These are phyloP conservation scores for Picus viridis DNA, from an alignment of 2,797 vertebrate species.

Conservation along the genomic window DNA sequence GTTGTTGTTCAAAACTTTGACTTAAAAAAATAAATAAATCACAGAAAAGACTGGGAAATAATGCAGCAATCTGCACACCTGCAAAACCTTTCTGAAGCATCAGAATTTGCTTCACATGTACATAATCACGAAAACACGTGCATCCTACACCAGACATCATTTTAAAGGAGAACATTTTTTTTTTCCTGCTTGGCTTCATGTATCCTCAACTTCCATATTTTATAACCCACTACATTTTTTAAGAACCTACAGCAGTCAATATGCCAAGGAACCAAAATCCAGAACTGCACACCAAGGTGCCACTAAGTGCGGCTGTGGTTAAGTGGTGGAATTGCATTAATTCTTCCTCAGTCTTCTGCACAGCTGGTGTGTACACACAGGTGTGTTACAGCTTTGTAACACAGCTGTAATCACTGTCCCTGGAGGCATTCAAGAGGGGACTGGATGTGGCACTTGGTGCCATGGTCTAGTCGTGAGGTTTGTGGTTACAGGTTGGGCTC, in stretches of 20 bases:
- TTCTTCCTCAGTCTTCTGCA: not conserved
- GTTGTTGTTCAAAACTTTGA: not conserved
- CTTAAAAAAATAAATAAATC: not conserved
- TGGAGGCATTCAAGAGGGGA: no score
- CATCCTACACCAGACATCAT: not conserved
- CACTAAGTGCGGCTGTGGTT: not conserved
- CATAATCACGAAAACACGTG: not conserved
- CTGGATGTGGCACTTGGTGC: no score
- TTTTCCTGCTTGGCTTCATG: slow-evolving; percentile 2
- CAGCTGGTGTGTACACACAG: not conserved
- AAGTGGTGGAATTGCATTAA: not conserved
- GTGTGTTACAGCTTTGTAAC: no score
- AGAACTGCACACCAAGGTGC: accelerated
- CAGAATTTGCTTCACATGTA: not conserved
- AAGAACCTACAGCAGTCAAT: not conserved
- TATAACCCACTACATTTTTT: not conserved
- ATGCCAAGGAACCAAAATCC: not conserved
- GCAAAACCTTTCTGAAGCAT: not conserved
- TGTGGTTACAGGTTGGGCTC: no score
- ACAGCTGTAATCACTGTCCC: no score
- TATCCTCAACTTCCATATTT: not conserved
- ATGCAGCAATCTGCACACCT: not conserved
- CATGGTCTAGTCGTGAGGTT: no score
- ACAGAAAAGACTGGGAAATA: not conserved
- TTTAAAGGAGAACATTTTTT: not conserved